phyloP scores from a whole-genome alignment of 2,888 invertebrate genomes.

The Pemphredon lugubris region DNA sequence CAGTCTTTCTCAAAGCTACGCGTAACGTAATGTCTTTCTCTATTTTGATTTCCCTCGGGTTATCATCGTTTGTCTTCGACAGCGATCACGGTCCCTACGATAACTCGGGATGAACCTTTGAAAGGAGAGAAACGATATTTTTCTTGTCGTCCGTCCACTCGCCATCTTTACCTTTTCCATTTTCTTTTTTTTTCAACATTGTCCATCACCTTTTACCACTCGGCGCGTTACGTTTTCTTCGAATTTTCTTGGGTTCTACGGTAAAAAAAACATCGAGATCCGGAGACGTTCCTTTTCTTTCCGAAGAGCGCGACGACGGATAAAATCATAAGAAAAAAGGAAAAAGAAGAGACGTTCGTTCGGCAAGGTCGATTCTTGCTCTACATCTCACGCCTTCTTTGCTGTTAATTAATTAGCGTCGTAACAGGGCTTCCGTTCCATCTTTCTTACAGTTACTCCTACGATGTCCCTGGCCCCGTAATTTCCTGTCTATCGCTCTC shows the following conservation, averaged over 20 bases:
- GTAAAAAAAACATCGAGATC: too few species aligned
- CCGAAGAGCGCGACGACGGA: too few species aligned
- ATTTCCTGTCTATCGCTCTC: slow-evolving; percentile 12
- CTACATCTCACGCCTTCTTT: slow-evolving; percentile 28
- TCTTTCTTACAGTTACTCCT: slow-evolving; percentile 24
- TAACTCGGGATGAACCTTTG: slow-evolving; percentile 7
- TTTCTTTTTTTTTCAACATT: neutral
- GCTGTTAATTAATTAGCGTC: slow-evolving; percentile 59
- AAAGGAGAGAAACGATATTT: slow-evolving; percentile 1
- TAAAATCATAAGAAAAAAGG: too few species aligned
- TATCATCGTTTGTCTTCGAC: slow-evolving; percentile 39
- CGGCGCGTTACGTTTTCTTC: too few species aligned
- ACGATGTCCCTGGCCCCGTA: neutral
- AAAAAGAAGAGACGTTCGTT: too few species aligned
- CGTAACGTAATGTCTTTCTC: slow-evolving; percentile 14
- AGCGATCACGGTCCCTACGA: slow-evolving; percentile 24
- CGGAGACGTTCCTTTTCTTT: too few species aligned
- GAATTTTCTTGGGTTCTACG: too few species aligned
- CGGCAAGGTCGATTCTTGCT: too few species aligned
- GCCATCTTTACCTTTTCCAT: neutral
- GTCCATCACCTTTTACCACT: slow-evolving; percentile 4
- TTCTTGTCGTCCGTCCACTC: slow-evolving; percentile 10
- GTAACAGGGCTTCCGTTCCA: slow-evolving; percentile 28
- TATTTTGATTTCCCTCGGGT: slow-evolving; percentile 54
- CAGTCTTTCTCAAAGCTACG: slow-evolving; percentile 13